Evolutionary conservation across 2,113 vertebrate species (phyloP).

Genomic region (Marmota flaviventris): DNA sequence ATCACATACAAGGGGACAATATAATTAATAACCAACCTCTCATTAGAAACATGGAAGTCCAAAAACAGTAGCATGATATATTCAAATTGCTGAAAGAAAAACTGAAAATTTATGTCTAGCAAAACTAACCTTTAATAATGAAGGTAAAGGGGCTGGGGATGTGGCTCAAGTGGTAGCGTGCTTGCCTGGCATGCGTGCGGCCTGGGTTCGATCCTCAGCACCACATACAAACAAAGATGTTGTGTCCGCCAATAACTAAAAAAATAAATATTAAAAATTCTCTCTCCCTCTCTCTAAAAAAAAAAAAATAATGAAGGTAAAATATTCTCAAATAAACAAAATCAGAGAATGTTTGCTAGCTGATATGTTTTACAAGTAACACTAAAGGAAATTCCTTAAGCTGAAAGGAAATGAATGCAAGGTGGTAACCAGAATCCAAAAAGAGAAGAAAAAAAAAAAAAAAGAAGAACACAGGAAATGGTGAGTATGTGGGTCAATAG

Average conservation of each 20-base stretch:
- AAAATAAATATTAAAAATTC: too few species aligned
- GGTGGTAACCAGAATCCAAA: not conserved
- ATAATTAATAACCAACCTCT: not conserved
- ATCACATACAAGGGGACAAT: not conserved
- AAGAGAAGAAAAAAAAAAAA: not conserved
- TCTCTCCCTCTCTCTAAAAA: too few species aligned
- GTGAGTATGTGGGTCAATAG: not conserved
- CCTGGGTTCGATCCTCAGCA: too few species aligned
- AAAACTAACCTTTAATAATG: constrained; percentile 22
- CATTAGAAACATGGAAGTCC: not conserved
- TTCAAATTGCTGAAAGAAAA: not conserved
- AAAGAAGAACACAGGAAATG: not conserved
- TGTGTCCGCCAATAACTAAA: too few species aligned
- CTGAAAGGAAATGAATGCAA: too few species aligned
- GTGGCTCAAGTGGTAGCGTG: too few species aligned
- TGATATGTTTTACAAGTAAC: not conserved
- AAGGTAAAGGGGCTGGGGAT: not conserved
- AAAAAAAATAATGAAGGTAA: not conserved
- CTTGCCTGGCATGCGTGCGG: too few species aligned
- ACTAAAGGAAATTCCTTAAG: too few species aligned
- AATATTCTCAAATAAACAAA: not conserved
- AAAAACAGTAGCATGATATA: not conserved
- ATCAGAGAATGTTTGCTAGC: constrained; percentile 31
- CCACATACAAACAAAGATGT: too few species aligned
- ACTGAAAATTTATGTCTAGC: not conserved